Evolutionary conservation across 2,113 vertebrate genomes (phyloP).

Genomic region (Telmatochromis sp.): DNA sequence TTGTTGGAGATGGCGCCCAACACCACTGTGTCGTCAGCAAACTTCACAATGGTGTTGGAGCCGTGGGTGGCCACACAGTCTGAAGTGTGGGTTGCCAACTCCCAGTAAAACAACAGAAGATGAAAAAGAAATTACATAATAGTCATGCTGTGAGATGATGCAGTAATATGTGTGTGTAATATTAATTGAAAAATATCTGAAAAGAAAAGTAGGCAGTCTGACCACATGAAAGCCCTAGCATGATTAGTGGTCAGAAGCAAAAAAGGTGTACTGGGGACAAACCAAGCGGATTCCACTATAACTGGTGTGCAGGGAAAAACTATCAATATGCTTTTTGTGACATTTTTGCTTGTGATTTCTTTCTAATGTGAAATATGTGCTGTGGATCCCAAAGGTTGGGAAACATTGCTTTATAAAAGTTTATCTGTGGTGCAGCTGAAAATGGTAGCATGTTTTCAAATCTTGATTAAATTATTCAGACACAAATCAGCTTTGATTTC

Average conservation of each 20-base stretch:
- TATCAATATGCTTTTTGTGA: background rate
- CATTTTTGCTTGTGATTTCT: background rate
- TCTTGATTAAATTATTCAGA: background rate
- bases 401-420: background rate
- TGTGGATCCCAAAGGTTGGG: accelerated
- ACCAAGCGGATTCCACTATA: accelerated
- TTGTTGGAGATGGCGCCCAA: background rate
- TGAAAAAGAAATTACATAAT: background rate
- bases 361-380: background rate
- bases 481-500: background rate
- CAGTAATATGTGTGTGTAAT: accelerated
- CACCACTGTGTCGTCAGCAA: background rate
- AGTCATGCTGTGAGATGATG: background rate
- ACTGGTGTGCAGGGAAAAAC: accelerated
- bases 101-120: background rate
- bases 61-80: background rate
- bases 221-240: background rate
- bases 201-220: background rate
- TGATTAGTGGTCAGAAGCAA: background rate
- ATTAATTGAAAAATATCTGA: background rate
- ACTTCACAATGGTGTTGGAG: accelerated
- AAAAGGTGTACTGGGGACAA: background rate
- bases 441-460: background rate
- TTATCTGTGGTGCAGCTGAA: background rate
- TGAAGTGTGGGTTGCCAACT: background rate